Evolutionary conservation across 2,113 vertebrate genomes (phyloP), one percentile per base, ranked within the genome.

Genomic region (Brachyistius frenatus): DNA sequence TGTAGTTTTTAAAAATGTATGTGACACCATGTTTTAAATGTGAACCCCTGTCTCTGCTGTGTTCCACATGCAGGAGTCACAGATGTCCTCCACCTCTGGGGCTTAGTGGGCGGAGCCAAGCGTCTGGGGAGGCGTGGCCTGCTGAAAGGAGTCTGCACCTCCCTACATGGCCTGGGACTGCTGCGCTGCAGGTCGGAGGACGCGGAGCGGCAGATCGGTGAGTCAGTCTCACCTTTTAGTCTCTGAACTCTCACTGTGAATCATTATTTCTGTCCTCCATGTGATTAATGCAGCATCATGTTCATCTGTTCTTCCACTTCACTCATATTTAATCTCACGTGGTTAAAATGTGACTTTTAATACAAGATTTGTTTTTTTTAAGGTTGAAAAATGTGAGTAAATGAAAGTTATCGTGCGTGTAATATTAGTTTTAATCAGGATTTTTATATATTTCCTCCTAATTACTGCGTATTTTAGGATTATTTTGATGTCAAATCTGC

Each of bases 151-250:
- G 70, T 8, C 74, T n/a, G 60, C 44, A 47, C 66, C 78, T 70
- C 85, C 85, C 61, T 86, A 65, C 72, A 85, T 71, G 85, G 81
- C 64, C 3, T 6, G n/a, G 62, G 68, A 83, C 41, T 85, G 0
- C 0, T 9, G 57, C 32, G 53, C 11, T 23, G 76, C 23, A 60
- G 71, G 14, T 64, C 7, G 1, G 23, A 1, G 61, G 82, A 76
- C 71, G 72, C 47, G n/a, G 56, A 68, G 76, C 84, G 2, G 36
- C 76, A 47, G 41, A 79, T 37, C 75, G 68, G 89, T 88, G 71
- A 88, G 89, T 88, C 8, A 50, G 10, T 54, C 30, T 15, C 41
- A 44, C 41, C 10, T 44, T 44, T 11, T 44, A 44, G 11, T 44
- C 3, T 11, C 10, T 44, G 10, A 2, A 44, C 41, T 11, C 10